Evolutionary conservation across 2,797 vertebrate genomes (phyloP).

Genomic region (Anniella stebbinsi): DNA sequence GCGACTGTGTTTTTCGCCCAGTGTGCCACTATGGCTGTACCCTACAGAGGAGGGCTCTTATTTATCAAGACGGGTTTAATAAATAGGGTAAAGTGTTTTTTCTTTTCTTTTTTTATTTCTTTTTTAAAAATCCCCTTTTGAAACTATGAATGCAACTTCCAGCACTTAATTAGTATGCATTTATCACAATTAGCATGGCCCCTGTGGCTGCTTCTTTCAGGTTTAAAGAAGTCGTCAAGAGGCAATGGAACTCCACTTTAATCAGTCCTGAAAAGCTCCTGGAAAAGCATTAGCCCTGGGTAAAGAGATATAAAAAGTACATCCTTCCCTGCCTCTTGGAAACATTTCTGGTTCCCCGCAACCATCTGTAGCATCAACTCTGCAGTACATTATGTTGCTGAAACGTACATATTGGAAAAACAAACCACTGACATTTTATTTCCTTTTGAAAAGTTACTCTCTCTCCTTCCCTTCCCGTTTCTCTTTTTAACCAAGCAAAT

Average conservation of each 20-base stretch:
- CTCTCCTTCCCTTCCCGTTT: neutral
- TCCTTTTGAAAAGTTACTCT: conserved; percentile 57
- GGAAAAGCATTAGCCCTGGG: conserved; percentile 65
- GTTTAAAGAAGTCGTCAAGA: conserved; percentile 72
- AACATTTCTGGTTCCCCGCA: conserved; percentile 75
- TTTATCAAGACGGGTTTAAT: neutral
- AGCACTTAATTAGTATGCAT: conserved; percentile 31
- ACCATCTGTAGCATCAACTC: conserved; percentile 68
- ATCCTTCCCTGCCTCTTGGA: conserved; percentile 75
- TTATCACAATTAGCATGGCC: conserved; percentile 53
- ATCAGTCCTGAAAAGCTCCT: conserved; percentile 71
- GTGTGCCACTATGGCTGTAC: neutral
- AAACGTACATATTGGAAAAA: conserved; percentile 67
- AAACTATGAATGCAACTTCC: conserved; percentile 9
- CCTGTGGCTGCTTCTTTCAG: conserved; percentile 62
- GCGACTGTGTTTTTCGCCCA: neutral
- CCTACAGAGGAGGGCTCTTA: neutral
- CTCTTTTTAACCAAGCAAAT: conserved; percentile 62
- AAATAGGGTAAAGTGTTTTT: conserved; percentile 1
- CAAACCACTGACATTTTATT: conserved; percentile 46
- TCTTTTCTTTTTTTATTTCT: neutral
- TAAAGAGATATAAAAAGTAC: conserved; percentile 73
- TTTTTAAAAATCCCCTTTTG: neutral
- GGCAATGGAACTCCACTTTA: conserved; percentile 61
- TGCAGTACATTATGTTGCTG: conserved; percentile 69